Evolutionary conservation across 1,140 invertebrate species (phyloP), one percentile per base, ranked within the genome.

Genomic region (Vanessa tameamea): DNA sequence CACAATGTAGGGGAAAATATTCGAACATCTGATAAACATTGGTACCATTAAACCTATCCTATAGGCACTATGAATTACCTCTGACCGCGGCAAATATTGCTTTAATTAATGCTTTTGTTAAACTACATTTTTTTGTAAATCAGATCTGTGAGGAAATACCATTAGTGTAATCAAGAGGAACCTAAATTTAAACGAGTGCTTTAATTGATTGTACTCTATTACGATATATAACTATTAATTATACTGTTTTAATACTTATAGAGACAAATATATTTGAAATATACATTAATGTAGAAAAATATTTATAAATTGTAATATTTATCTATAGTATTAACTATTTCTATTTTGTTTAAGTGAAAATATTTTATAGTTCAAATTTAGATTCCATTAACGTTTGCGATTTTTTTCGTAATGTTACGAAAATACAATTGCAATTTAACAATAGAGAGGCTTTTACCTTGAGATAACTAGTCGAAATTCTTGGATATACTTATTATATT

Each of bases 1-100:
- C 73, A 75, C 73, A 75, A 61, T 75, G 67, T 75, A 75, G 68
- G 73, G 73, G 53, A 75, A 72, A 74, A 74, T 74, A 74, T 69
- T 74, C 72, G 48, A 74, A 68, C 65, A 20, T 74, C 50, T 73
- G 47, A 69, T 72, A 43, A 61, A 47, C 48, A 75, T 75, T 75
- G 72, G 68, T 75, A 75, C 68, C 73, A 55, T 66, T 48, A 66
- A 50, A 75, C 61, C 67, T 75, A 75, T 64, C 63, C 68, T 69
- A 75, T 75, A 75, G 73, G 73, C 73, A 75, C 73, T 71, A 50
- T 31, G 64, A 72, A 66, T 48, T 64, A 72, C 48, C 55, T 47
- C 31, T 64, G 65, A 66, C 50, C 70, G 70, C 57, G 72, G 47
- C 66, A 55, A 20, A 13, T 69, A 53, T 69, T 57, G 59, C 47